These are phyloP conservation scores for Microchirus variegatus DNA, from an alignment of 2,797 vertebrate genomes.

Conservation along the genomic window DNA sequence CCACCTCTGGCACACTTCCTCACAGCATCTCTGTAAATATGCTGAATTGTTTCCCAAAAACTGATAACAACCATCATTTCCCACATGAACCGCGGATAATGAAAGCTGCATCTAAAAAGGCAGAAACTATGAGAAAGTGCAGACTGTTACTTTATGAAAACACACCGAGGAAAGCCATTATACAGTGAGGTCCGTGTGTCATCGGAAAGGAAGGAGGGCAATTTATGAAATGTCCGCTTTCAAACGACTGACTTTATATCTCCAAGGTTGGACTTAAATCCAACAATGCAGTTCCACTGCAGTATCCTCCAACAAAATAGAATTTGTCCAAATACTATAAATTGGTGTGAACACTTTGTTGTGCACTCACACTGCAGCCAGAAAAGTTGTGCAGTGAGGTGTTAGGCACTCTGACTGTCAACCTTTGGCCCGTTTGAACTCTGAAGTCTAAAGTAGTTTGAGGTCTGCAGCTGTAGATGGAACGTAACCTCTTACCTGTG, in stretches of 20 bases:
- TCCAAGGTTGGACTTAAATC: conserved; percentile 19
- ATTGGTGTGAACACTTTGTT: not conserved
- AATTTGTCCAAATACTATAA: conserved; percentile 15
- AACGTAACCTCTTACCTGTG: conserved; percentile 94
- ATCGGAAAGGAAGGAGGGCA: conserved; percentile 10
- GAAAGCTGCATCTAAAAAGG: conserved; percentile 55
- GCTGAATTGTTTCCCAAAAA: conserved; percentile 46
- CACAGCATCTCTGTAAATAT: conserved; percentile 53
- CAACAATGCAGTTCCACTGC: conserved; percentile 10
- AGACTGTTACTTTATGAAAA: conserved; percentile 60
- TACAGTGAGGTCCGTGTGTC: conserved; percentile 1
- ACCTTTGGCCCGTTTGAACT: not conserved
- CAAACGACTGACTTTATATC: conserved; percentile 16
- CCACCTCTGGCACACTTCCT: conserved; percentile 42
- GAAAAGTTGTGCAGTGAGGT: not conserved
- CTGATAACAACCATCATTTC: conserved; percentile 45
- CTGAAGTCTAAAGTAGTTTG: conserved; percentile 9
- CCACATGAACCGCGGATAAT: conserved; percentile 55
- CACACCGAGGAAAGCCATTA: conserved; percentile 42
- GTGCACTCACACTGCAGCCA: not conserved
- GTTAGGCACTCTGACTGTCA: not conserved
- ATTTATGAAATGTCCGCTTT: conserved; percentile 38
- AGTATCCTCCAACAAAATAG: conserved; percentile 7
- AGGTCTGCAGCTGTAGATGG: not conserved
- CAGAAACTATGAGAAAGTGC: conserved; percentile 54